Evolutionary conservation across 37 sponge, comb jelly and placozoan genomes (phyloP), one percentile per base, ranked within the genome.

Genomic region (Mnemiopsis leidyi): DNA sequence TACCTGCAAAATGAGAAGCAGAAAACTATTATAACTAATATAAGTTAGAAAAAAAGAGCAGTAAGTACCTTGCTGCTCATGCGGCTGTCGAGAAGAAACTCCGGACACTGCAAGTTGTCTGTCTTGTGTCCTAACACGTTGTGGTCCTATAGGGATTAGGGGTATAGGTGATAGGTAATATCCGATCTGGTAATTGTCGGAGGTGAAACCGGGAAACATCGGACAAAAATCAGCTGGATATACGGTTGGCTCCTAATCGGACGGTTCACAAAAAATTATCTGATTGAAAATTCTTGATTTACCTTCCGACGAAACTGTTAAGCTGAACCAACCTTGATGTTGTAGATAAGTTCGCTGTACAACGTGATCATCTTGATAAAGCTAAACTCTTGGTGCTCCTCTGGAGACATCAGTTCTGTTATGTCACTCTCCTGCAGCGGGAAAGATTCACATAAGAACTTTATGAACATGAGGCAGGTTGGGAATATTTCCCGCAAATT

Each of bases 271-370:
- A n/a, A n/a, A n/a, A n/a, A n/a, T n/a, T n/a, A n/a, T n/a, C n/a
- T n/a, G n/a, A n/a, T n/a, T n/a, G n/a, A n/a, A n/a, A n/a, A n/a
- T n/a, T n/a, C n/a, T n/a, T n/a, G n/a, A n/a, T n/a, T n/a, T n/a
- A n/a, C n/a, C n/a, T n/a, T n/a, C n/a, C n/a, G n/a, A n/a, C n/a
- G n/a, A n/a, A n/a, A n/a, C n/a, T n/a, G n/a, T n/a, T n/a, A n/a
- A n/a, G n/a, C n/a, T n/a, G n/a, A n/a, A n/a, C n/a, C n/a, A n/a
- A 77, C 79, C 90, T 85, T 85, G 90, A 85, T 85, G 29, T 85
- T 85, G 61, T 39, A 36, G 90, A 85, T 38, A 13, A 85, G 90
- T 21, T 85, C 90, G 28, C n/a, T 23, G 61, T 85, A 85, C 40
- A 85, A 37, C 24, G 90, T 85, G 33, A 85, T 85, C 61, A 85